These are phyloP conservation scores for Rhopalosiphum nymphaeae DNA, from an alignment of 2,888 invertebrate species.

Conservation along the genomic window DNA sequence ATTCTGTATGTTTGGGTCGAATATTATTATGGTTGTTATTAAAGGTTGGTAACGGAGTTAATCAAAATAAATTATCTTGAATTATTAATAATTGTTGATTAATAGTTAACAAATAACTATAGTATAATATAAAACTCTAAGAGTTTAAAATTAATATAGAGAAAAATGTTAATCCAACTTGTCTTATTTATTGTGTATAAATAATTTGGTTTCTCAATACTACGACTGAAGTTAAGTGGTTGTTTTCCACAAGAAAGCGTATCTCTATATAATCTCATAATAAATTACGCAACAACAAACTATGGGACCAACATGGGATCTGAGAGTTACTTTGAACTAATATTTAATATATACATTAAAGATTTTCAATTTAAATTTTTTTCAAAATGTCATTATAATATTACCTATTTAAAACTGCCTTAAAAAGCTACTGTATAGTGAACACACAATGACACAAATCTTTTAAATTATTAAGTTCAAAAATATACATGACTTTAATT, in stretches of 20 bases:
- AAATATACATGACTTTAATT: background rate
- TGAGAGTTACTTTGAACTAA: background rate
- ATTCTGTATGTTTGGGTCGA: too few relatives aligned
- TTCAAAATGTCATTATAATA: background rate
- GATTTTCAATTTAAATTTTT: background rate
- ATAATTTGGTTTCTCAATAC: background rate
- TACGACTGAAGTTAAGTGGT: background rate
- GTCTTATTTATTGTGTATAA: background rate
- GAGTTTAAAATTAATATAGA: background rate
- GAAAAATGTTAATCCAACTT: background rate
- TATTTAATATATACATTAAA: background rate
- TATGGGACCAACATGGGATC: background rate
- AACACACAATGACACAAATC: background rate
- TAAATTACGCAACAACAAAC: background rate
- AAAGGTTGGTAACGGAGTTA: background rate
- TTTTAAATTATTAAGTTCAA: background rate
- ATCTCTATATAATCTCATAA: background rate
- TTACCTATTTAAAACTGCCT: background rate
- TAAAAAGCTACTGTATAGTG: background rate
- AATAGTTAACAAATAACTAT: background rate
- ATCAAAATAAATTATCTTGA: background rate
- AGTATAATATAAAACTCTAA: background rate
- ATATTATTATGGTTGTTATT: background rate
- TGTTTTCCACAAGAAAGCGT: background rate
- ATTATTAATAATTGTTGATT: background rate